Conservation (phyloP, 2,888 invertebrate genomes). For the Noctuana brunneofusca region DNA sequence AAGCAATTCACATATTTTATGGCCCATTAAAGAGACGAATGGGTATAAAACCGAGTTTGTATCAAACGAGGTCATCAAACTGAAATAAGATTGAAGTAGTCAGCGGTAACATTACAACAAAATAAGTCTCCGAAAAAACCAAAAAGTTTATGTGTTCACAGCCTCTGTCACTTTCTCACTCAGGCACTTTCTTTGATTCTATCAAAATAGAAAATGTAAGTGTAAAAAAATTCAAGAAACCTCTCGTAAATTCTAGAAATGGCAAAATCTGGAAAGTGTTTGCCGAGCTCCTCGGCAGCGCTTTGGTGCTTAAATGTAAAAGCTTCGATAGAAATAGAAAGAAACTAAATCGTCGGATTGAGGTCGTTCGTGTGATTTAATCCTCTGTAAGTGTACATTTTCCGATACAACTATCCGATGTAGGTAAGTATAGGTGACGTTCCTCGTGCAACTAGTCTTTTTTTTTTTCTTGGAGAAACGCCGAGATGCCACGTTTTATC, state of each 20-base stretch:
- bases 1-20: conserved; percentile 32
- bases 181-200: conserved; percentile 9
- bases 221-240: conserved; percentile 14
- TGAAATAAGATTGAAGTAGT: conserved; percentile 19
- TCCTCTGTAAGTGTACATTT: conserved; percentile 27
- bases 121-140: neutral
- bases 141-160: neutral
- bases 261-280: conserved; percentile 27
- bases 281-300: conserved; percentile 12
- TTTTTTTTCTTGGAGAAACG: conserved; percentile 1
- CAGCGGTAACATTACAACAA: conserved; percentile 5
- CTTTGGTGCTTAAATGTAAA: conserved; percentile 30
- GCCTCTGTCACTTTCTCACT: too few relatives aligned
- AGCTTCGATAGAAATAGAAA: conserved; percentile 27
- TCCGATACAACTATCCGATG: conserved; percentile 20
- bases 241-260: conserved; percentile 24
- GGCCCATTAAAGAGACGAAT: conserved; percentile 25
- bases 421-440: neutral
- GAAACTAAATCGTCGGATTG: conserved; percentile 29
- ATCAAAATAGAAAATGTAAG: conserved; percentile 4
- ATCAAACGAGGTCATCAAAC: conserved; percentile 8
- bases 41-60: conserved; percentile 9
- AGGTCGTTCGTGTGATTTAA: conserved; percentile 33
- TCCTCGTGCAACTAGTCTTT: neutral
- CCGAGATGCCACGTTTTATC: conserved; percentile 15